Conservation (phyloP, 2,888 invertebrate genomes). For the Philereme transversata region DNA sequence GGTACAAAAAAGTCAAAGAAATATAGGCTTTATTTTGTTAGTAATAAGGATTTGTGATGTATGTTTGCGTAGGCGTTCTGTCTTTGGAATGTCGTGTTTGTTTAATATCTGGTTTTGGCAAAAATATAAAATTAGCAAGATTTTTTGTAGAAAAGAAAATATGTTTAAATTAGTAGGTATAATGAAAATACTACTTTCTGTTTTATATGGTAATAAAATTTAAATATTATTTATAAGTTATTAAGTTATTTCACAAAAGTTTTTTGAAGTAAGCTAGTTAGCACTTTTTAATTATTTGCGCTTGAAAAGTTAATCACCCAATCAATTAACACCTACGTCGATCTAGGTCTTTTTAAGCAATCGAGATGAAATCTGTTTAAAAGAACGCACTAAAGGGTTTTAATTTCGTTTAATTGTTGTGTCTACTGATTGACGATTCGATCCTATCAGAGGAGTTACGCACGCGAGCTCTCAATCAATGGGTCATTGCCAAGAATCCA, state of each 20-base stretch:
- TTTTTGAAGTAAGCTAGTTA: too few species aligned
- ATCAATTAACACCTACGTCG: slow-evolving; percentile 36
- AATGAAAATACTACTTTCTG: not conserved
- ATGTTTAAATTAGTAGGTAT: not conserved
- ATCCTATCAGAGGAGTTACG: slow-evolving; percentile 38
- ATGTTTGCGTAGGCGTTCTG: slow-evolving; percentile 9
- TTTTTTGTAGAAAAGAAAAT: not conserved
- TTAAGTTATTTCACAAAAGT: too few species aligned
- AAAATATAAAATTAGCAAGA: slow-evolving; percentile 16
- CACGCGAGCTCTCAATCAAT: slow-evolving; percentile 22
- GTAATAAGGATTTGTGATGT: slow-evolving; percentile 1
- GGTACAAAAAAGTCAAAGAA: slow-evolving; percentile 33
- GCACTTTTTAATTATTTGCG: not conserved
- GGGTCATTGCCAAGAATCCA: not conserved
- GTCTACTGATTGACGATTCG: slow-evolving; percentile 37
- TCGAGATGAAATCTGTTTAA: slow-evolving; percentile 23
- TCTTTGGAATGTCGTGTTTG: slow-evolving; percentile 12
- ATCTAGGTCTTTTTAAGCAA: slow-evolving; percentile 14
- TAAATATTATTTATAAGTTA: too few species aligned
- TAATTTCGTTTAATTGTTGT: slow-evolving; percentile 50
- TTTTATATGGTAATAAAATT: too few species aligned
- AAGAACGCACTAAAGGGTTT: slow-evolving; percentile 38
- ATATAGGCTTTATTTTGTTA: slow-evolving; percentile 35
- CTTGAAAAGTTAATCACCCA: slow-evolving; percentile 13
- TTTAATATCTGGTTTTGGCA: slow-evolving; percentile 12